phyloP scores from a whole-genome alignment of 2,888 invertebrate species.

The Ochropacha duplaris region DNA sequence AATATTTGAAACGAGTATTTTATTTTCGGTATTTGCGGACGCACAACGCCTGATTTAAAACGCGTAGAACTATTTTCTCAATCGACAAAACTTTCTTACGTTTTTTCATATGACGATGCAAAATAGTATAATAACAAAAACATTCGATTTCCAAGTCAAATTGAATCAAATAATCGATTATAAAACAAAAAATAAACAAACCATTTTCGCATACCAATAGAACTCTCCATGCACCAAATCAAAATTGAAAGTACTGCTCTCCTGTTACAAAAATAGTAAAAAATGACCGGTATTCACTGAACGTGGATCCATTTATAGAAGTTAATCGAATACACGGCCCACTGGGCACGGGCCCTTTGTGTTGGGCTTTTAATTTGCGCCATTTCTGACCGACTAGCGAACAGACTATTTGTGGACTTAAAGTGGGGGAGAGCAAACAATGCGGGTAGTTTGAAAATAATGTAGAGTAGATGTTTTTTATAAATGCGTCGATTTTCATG shows the following conservation, averaged over 20 bases:
- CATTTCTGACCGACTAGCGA: constrained; percentile 1
- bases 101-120: too few species aligned
- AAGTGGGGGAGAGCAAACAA: not conserved
- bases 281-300: constrained; percentile 9
- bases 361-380: constrained; percentile 35
- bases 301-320: constrained; percentile 28
- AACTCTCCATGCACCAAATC: not conserved
- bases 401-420: constrained; percentile 1
- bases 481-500: not conserved
- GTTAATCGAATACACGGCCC: constrained; percentile 41
- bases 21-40: too few species aligned
- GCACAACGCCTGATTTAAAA: too few species aligned
- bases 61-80: too few species aligned
- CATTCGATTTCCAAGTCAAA: too few species aligned
- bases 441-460: not conserved
- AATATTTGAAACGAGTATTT: too few species aligned
- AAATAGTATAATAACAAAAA: too few species aligned
- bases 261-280: constrained; percentile 2
- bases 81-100: too few species aligned
- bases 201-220: not conserved
- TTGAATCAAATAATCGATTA: too few species aligned
- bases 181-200: too few species aligned
- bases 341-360: constrained; percentile 32
- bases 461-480: not conserved
- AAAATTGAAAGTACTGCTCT: constrained; percentile 2